Evolutionary conservation across 2,888 invertebrate species (phyloP), one percentile per base, ranked within the genome.

Genomic region (Drosophila mercatorum): DNA sequence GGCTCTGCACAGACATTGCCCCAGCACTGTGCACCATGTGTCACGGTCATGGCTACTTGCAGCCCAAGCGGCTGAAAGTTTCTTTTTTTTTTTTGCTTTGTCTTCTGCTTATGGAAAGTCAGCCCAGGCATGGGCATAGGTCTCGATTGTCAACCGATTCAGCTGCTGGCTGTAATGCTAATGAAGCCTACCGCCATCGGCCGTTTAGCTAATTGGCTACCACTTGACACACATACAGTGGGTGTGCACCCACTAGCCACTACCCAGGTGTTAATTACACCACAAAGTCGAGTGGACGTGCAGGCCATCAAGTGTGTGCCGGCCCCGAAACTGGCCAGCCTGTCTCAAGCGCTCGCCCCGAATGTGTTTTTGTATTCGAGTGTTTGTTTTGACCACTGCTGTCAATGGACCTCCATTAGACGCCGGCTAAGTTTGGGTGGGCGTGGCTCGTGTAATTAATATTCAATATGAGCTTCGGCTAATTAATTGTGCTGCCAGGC

Each of bases 241-340:
- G 31, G 31, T 38, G 11, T 12, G 3, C 17, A 56, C 60, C 6
- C 53, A 55, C 26, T 17, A 22, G 10, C 17, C 17, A 17, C 43
- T 34, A 44, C 14, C 17, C 79, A 85, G 88, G 88, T 84, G 84
- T 83, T 84, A 84, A 84, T 84, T 86, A 86, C 83, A 80, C 77
- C 77, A 69, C 79, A 80, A 66, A 72, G 74, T 70, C 58, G 61
- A 70, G 65, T 70, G 67, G 46, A 40, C 55, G 60, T 58, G 59
- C 38, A 68, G 58, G 41, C 53, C 52, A 68, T 80, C 70, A 52
- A 72, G 83, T 67, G 59, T 62, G 65, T 34, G 59, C 17, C 22
- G 44, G 40, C 14, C n/a, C 49, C 41, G 43, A 22, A 55, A 31
- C 7, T 22, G 41, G 34, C 17, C 26, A 36, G 34, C 17, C 26